A percentile compares a stretch with the other conserved stretches of the same genome.
Evolutionary conservation across 1,140 invertebrate genomes (phyloP).

Genomic region (Asbolus verrucosus): DNA sequence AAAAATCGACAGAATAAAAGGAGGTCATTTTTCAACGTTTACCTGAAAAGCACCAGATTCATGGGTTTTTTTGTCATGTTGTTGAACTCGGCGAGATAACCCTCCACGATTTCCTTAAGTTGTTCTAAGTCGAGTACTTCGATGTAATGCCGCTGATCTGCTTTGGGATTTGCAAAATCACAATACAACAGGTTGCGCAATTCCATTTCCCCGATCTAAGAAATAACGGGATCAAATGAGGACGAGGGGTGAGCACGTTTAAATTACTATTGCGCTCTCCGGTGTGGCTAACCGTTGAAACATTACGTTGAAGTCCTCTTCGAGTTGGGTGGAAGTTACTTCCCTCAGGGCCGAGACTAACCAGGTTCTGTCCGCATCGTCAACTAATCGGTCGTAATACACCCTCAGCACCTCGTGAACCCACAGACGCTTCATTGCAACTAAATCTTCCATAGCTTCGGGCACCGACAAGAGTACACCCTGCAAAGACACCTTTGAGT

Average conservation of each 20-base stretch:
- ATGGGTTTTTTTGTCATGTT: constrained; percentile 98
- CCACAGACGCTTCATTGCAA: constrained; percentile 92
- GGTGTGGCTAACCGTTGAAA: constrained; percentile 65
- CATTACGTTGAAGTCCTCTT: constrained; percentile 66
- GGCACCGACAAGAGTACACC: constrained; percentile 93
- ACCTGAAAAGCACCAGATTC: constrained; percentile 95
- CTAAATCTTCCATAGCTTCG: constrained; percentile 89
- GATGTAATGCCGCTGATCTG: constrained; percentile 87
- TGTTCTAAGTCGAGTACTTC: constrained; percentile 89
- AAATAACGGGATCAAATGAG: constrained; percentile 20
- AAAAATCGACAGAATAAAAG: background rate
- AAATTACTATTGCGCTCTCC: constrained; percentile 55
- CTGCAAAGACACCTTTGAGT: constrained; percentile 64
- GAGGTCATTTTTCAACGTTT: constrained; percentile 38
- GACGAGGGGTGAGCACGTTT: constrained; percentile 1
- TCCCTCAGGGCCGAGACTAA: constrained; percentile 76
- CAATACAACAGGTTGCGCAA: constrained; percentile 92
- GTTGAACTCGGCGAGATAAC: constrained; percentile 92
- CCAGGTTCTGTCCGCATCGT: constrained; percentile 86
- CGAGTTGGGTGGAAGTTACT: constrained; percentile 69
- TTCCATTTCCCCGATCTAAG: constrained; percentile 80
- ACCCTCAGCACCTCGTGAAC: constrained; percentile 94
- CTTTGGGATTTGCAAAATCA: constrained; percentile 95
- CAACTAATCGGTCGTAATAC: constrained; percentile 92
- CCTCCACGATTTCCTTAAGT: constrained; percentile 87